Percentiles rank a stretch among this genome's conserved stretches.
These are phyloP conservation scores for Chaetodon auriga DNA, from an alignment of 2,113 vertebrate species.

Conservation along the genomic window DNA sequence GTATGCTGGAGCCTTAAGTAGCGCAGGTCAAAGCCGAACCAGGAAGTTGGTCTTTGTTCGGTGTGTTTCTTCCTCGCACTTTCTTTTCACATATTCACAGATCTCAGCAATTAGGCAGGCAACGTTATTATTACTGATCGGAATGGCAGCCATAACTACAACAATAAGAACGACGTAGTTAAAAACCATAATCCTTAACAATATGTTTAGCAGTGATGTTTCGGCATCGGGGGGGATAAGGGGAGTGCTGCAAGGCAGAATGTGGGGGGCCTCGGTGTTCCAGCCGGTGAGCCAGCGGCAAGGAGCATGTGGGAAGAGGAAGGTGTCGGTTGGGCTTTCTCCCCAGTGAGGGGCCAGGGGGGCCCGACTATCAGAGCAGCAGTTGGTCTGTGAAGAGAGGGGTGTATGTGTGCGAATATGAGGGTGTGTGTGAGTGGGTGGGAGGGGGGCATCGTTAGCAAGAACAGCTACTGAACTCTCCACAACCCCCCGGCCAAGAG, in stretches of 20 bases:
- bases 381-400: constrained; percentile 71
- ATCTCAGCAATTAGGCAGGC: neutral
- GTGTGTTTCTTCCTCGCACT: neutral
- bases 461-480: constrained; percentile 82
- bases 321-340: constrained; percentile 73
- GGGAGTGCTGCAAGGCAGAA: constrained; percentile 47
- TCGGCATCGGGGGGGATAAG: constrained; percentile 1
- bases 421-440: constrained; percentile 29
- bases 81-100: neutral
- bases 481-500: constrained; percentile 80
- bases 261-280: constrained; percentile 66
- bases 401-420: constrained; percentile 39
- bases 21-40: constrained; percentile 6
- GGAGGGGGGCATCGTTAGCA: constrained; percentile 73
- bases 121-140: constrained; percentile 15
- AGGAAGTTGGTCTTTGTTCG: constrained; percentile 12
- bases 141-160: neutral
- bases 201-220: neutral
- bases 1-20: neutral
- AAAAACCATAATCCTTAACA: constrained; percentile 6
- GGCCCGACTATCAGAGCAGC: constrained; percentile 68
- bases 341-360: constrained; percentile 71
- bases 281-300: constrained; percentile 72
- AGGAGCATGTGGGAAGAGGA: constrained; percentile 70
- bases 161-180: neutral